Base-by-base conservation (phyloP, 1,140 invertebrate species). In the Brachionus paranguensis region DNA sequence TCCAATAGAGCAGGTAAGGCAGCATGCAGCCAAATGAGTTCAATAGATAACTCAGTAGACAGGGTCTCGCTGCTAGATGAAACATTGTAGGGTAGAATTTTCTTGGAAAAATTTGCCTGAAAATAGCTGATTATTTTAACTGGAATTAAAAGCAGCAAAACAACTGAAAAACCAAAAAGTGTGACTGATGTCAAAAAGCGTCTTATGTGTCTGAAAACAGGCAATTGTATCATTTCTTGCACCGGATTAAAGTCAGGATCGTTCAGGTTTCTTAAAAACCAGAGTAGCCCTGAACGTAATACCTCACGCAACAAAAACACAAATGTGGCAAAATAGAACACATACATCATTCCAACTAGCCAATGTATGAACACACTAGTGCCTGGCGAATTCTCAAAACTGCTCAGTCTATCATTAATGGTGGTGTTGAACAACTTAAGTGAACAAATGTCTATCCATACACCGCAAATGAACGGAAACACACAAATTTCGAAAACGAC, bases 251-350 rank as follows among this genome's bases (percentile, higher is more conserved):
- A 99, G 87, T 99, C 97, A 0, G 97, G 97, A 91, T 99, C 97
- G 89, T 99, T 99, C 8, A 99, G 91, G 89, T 99, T 99, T 86
- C 96, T 92, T 3, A 91, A 87, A 88, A 99, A 98, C 96, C 96
- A 99, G 0, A 99, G 90, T 0, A 99, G 95, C 0, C 97, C 97
- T 0, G 97, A 97, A 74, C 96, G 91, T 7, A 99, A 88, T 3
- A 99, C 95, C 90, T 99, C 97, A 65, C 97, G 90, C 3, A 99
- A 89, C 1, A 98, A 90, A 0, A 98, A 91, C 47, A 99, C 95
- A 87, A 99, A 99, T 0, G 96, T 98, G 8, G 97, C 97, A 88
- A 99, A 99, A 90, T 99, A 99, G 89, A 99, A 99, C 14, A 99
- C 96, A 89, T 98, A 99, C 1, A 99, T 93, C 96, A 99, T 98